phyloP scores from a whole-genome alignment of 1,140 invertebrate species.

The Tribolium castaneum region DNA sequence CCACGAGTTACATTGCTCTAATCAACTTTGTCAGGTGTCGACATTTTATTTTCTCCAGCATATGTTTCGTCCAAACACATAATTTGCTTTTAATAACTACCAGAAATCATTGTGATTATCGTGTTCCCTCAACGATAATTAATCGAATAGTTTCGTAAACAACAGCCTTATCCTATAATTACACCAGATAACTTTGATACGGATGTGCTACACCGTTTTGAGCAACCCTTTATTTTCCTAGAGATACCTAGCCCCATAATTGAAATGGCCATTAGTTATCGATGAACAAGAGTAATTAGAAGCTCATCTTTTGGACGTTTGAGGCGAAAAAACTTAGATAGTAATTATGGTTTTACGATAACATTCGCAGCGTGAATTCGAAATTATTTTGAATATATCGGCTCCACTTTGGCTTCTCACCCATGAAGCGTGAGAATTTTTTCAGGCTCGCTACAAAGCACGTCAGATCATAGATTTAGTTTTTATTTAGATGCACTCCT shows the following conservation, averaged over 20 bases:
- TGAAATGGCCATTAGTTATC: neutral
- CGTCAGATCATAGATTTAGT: neutral
- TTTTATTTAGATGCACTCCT: neutral
- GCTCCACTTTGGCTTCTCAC: neutral
- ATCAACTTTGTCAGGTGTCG: conserved; percentile 24
- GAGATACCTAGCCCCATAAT: neutral
- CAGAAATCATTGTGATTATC: conserved; percentile 31
- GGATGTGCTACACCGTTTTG: neutral
- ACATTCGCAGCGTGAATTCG: neutral
- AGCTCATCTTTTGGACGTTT: neutral
- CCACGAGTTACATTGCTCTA: conserved; percentile 27
- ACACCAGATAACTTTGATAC: neutral
- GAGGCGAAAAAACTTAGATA: neutral
- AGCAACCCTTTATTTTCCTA: neutral
- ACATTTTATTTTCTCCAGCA: neutral
- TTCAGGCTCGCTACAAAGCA: neutral
- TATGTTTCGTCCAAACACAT: neutral
- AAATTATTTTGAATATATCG: neutral
- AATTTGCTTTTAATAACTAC: conserved; percentile 36
- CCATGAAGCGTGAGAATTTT: neutral
- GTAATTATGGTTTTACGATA: neutral
- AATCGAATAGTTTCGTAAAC: conserved; percentile 40
- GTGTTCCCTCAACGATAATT: conserved; percentile 12
- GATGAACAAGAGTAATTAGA: neutral
- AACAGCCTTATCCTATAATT: conserved; percentile 40